A percentile compares a stretch with the other conserved stretches of the same genome.
phyloP scores from a whole-genome alignment of 2,113 vertebrate species.

The Cebidichthys violaceus region DNA sequence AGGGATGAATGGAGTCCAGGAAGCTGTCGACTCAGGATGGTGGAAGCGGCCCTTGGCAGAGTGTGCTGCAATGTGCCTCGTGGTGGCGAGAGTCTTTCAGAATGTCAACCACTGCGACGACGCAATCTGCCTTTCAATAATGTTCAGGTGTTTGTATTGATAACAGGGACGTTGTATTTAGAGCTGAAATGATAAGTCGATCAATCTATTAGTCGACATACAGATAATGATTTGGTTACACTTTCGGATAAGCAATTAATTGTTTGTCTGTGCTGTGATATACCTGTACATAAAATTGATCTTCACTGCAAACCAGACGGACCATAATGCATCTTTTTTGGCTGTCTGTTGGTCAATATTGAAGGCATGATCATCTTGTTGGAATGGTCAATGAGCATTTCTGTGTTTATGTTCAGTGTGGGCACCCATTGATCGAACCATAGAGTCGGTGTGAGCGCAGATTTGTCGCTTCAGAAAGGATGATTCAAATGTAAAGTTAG shows the following conservation, averaged over 20 bases:
- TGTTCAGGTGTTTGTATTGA: slow-evolving; percentile 1
- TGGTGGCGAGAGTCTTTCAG: slow-evolving; percentile 36
- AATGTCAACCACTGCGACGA: slow-evolving; percentile 23
- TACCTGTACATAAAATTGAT: background rate
- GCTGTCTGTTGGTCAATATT: background rate
- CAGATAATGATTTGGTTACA: background rate
- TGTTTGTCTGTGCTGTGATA: background rate
- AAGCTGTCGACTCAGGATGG: slow-evolving; percentile 61
- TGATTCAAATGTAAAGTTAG: background rate
- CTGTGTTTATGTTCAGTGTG: background rate
- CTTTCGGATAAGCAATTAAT: background rate
- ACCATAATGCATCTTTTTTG: background rate
- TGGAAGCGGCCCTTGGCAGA: slow-evolving; percentile 58
- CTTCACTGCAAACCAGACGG: background rate
- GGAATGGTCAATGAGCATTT: background rate
- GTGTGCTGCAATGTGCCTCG: slow-evolving; percentile 35
- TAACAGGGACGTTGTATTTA: background rate
- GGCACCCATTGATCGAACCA: background rate
- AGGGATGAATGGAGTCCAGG: slow-evolving; percentile 69
- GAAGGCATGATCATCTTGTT: background rate
- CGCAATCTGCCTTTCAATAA: slow-evolving; percentile 41
- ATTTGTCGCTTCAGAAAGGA: background rate
- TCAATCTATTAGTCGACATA: background rate
- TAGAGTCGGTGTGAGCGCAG: background rate
- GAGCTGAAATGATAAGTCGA: background rate